A percentile compares a stretch with the other conserved stretches of the same genome.
These are phyloP conservation scores for Strigamia crassipes DNA, from an alignment of 2,888 invertebrate genomes.

Conservation along the genomic window DNA sequence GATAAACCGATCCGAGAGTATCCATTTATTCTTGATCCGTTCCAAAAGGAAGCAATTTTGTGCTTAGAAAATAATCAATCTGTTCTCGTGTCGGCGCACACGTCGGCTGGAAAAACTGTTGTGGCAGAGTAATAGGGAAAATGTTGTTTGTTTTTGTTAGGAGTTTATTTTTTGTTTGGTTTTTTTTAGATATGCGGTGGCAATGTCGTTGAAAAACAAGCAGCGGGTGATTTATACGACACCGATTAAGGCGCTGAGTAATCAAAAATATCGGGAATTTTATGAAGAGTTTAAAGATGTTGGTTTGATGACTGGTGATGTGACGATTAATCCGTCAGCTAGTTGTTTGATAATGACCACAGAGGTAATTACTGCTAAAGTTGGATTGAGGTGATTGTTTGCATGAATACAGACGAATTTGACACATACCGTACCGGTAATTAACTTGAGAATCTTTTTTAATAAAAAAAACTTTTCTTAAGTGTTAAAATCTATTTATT, in stretches of 20 bases:
- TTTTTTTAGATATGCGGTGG: too few relatives aligned
- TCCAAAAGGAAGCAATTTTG: constrained; percentile 93
- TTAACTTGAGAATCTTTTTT: too few relatives aligned
- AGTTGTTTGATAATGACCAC: constrained; percentile 99
- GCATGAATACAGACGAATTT: too few relatives aligned
- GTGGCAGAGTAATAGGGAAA: constrained; percentile 97
- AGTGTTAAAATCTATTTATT: too few relatives aligned
- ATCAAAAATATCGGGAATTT: constrained; percentile 98
- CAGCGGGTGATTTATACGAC: constrained; percentile 99
- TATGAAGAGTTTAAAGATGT: constrained; percentile 97
- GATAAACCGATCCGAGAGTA: constrained; percentile 87
- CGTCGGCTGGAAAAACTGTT: constrained; percentile 99
- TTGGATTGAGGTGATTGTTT: too few relatives aligned
- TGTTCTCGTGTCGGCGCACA: constrained; percentile 97
- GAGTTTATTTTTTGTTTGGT: too few relatives aligned
- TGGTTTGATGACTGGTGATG: constrained; percentile 97
- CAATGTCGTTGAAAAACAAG: constrained; percentile 87
- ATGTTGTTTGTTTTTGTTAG: too few relatives aligned
- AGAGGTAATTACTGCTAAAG: constrained; percentile 72
- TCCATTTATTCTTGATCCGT: constrained; percentile 93
- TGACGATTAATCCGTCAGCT: constrained; percentile 97
- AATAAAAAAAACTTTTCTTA: too few relatives aligned
- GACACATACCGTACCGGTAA: too few relatives aligned
- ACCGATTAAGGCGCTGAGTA: constrained; percentile 98
- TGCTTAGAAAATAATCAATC: constrained; percentile 98